These are phyloP conservation scores for Eudemis profundana DNA, from an alignment of 2,888 invertebrate species.

Conservation along the genomic window DNA sequence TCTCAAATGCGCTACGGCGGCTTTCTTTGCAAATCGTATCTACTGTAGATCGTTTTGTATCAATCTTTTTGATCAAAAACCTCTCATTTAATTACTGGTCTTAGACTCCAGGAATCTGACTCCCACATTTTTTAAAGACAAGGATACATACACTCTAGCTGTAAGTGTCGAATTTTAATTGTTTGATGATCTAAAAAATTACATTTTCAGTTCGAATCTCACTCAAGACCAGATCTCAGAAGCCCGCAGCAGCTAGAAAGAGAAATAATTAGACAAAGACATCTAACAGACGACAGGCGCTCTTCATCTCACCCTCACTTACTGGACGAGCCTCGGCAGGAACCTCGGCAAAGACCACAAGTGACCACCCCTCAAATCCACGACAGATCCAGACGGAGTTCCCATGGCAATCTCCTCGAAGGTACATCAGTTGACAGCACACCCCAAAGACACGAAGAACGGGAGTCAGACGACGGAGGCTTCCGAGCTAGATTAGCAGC, in stretches of 20 bases:
- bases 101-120: no score
- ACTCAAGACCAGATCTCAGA: conserved; percentile 81
- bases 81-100: no score
- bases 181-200: no score
- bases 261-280: conserved; percentile 84
- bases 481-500: conserved; percentile 79
- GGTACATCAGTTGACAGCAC: conserved; percentile 64
- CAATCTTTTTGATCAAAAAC: no score
- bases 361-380: conserved; percentile 71
- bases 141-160: no score
- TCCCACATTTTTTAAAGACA: no score
- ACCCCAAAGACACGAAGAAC: conserved; percentile 73
- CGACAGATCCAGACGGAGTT: conserved; percentile 81
- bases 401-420: conserved; percentile 86
- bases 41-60: no score
- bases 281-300: conserved; percentile 83
- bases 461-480: conserved; percentile 87
- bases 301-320: conserved; percentile 89
- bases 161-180: no score
- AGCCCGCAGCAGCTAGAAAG: conserved; percentile 87
- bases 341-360: conserved; percentile 73
- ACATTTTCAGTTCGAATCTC: conserved; percentile 74
- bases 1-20: neutral
- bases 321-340: conserved; percentile 78
- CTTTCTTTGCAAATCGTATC: neutral